Percentiles rank a stretch among this genome's conserved stretches.
These are phyloP conservation scores for Progne subis DNA, from an alignment of 2,113 vertebrate genomes.

Conservation along the genomic window DNA sequence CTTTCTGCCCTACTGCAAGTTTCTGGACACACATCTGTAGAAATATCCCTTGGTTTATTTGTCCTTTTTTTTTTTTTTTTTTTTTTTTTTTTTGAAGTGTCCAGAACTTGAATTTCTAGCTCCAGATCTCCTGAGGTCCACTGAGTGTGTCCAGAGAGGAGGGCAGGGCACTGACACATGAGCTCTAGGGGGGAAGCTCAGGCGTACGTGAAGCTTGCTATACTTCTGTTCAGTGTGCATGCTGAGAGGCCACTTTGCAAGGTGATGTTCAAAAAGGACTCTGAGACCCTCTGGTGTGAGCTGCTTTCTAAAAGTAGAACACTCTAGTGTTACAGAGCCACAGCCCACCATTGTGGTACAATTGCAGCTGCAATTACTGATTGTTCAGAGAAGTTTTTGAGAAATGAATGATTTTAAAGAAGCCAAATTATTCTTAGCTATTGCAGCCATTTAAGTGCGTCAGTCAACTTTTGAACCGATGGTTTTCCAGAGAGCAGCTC, in stretches of 20 bases:
- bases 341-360: rapidly evolving
- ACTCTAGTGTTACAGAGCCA: rapidly evolving
- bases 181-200: background rate
- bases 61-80: background rate
- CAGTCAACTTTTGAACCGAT: background rate
- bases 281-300: background rate
- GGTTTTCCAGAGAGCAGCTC: constrained; percentile 22
- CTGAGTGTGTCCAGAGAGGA: background rate
- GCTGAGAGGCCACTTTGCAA: background rate
- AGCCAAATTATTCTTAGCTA: background rate
- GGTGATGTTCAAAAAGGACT: background rate
- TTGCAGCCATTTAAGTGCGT: background rate
- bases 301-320: background rate
- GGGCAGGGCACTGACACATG: background rate
- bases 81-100: background rate
- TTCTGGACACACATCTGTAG: background rate
- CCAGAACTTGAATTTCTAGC: background rate
- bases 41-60: background rate
- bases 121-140: background rate
- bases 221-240: rapidly evolving
- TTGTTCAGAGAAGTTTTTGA: background rate
- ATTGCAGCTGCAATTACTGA: background rate
- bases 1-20: background rate
- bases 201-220: rapidly evolving
- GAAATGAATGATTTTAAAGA: background rate